Conservation (phyloP, 2,113 vertebrate genomes). For the Ardeotis arabs region DNA sequence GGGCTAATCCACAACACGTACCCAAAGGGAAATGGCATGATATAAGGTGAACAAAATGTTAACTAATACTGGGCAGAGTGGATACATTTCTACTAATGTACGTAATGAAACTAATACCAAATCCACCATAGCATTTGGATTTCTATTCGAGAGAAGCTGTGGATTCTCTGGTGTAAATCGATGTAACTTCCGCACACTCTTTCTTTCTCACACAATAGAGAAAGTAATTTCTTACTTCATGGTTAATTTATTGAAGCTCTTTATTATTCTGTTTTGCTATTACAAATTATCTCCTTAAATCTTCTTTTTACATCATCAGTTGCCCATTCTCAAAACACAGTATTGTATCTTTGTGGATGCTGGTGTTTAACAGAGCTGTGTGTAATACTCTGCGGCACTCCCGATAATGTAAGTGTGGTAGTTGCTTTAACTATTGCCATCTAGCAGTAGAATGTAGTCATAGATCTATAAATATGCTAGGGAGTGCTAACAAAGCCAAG, state of each 20-base stretch:
- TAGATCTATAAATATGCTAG: neutral
- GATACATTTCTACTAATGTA: neutral
- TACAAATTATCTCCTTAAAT: neutral
- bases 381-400: neutral
- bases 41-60: neutral
- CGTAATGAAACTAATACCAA: neutral
- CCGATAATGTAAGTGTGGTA: neutral
- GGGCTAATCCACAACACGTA: no score
- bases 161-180: neutral
- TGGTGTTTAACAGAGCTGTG: neutral
- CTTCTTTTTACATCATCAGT: neutral
- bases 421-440: neutral
- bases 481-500: neutral
- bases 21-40: neutral
- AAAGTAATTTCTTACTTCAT: neutral
- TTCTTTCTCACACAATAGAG: neutral
- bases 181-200: neutral
- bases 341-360: neutral
- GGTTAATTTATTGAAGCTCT: neutral
- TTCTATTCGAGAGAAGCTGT: neutral
- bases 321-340: neutral
- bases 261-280: neutral
- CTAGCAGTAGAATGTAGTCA: neutral
- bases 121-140: neutral
- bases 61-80: neutral